phyloP scores from a whole-genome alignment of 2,888 invertebrate genomes.

The Hydrotaea cyrtoneurina region DNA sequence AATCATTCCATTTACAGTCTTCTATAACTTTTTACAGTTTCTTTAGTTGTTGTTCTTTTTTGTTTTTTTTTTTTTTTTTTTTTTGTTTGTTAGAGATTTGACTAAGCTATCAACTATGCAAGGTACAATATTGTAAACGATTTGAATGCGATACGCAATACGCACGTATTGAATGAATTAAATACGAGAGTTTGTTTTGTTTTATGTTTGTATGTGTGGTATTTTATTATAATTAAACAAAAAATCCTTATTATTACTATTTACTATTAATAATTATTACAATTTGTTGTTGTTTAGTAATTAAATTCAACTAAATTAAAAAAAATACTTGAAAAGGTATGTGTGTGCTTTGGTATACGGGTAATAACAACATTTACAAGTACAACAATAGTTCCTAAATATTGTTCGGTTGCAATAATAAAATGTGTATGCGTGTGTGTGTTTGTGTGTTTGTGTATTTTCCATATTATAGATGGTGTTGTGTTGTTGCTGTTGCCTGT shows the following conservation, averaged over 20 bases:
- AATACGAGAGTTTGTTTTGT: constrained; percentile 19
- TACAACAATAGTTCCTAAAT: not conserved
- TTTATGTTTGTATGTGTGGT: constrained; percentile 10
- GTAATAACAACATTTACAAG: constrained; percentile 13
- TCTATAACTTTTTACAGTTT: not conserved
- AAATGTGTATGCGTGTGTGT: constrained; percentile 13
- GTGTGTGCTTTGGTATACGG: constrained; percentile 64
- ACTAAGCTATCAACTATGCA: constrained; percentile 61
- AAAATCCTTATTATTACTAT: constrained; percentile 17
- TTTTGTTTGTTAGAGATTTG: constrained; percentile 20
- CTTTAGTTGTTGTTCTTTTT: not conserved
- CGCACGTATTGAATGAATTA: not conserved
- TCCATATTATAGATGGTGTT: not conserved
- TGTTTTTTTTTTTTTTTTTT: not conserved
- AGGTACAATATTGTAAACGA: constrained; percentile 47
- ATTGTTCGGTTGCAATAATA: constrained; percentile 2
- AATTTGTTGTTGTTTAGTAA: constrained; percentile 2
- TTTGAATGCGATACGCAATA: not conserved
- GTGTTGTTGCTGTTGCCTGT: constrained; percentile 66
- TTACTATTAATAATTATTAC: not conserved
- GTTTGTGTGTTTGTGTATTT: not conserved
- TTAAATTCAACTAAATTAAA: constrained; percentile 46
- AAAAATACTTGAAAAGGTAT: constrained; percentile 54
- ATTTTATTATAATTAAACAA: constrained; percentile 2
- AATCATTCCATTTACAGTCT: constrained; percentile 25